Conservation (phyloP, 2,888 invertebrate species). For the Callosobruchus maculatus region DNA sequence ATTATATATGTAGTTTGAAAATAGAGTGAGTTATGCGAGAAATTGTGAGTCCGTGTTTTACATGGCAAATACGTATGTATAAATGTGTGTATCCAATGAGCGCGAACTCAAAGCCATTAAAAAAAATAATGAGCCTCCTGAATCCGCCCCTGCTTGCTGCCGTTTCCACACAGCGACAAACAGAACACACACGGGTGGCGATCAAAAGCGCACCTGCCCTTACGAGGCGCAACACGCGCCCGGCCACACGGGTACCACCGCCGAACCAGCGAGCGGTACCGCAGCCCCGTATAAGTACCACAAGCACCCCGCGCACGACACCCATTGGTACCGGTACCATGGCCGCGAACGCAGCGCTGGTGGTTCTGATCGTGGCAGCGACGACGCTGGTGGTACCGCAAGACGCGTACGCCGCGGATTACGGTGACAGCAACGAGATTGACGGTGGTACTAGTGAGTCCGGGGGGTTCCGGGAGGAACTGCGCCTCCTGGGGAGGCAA, state of each 20-base stretch:
- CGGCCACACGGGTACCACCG: neutral
- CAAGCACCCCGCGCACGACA: conserved; percentile 8
- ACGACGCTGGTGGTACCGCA: neutral
- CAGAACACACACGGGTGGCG: neutral
- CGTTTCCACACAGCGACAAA: neutral
- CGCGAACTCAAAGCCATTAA: no score
- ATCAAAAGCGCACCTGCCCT: conserved; percentile 23
- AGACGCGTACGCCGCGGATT: neutral
- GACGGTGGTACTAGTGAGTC: conserved; percentile 11
- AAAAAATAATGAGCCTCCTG: no score
- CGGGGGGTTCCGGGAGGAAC: conserved; percentile 44
- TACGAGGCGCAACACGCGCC: conserved; percentile 13
- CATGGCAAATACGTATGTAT: no score
- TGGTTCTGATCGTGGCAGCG: neutral
- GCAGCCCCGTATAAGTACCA: conserved; percentile 27
- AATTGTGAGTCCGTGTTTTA: no score
- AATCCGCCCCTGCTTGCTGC: neutral
- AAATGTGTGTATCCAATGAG: no score
- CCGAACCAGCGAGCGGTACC: no score
- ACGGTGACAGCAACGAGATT: conserved; percentile 6
- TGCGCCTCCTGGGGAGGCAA: conserved; percentile 54
- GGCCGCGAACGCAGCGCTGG: conserved; percentile 5
- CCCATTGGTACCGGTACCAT: neutral
- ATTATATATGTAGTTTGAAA: no score
- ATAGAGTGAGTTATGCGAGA: no score